Evolutionary conservation across 2,113 vertebrate species (phyloP).

Genomic region (Callionymus lyra): DNA sequence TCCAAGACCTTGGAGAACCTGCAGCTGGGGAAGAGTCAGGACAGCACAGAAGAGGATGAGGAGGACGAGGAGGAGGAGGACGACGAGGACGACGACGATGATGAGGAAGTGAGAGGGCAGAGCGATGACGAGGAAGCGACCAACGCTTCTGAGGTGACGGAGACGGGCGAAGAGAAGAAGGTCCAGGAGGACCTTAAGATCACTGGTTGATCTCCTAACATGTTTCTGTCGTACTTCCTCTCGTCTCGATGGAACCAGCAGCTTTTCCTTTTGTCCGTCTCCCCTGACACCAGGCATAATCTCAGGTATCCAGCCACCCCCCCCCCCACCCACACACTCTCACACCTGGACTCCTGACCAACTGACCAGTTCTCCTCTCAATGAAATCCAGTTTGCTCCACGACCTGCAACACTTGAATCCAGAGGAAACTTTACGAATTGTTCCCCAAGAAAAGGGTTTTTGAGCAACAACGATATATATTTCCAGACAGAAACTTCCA

Average conservation of each 20-base stretch:
- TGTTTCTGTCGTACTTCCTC: slow-evolving; percentile 17
- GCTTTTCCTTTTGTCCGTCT: slow-evolving; percentile 18
- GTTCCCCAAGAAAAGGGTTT: neutral
- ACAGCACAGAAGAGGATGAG: slow-evolving; percentile 80
- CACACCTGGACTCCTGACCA: slow-evolving; percentile 9
- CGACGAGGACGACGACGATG: slow-evolving; percentile 71
- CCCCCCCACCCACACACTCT: slow-evolving; percentile 12
- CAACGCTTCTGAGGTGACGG: slow-evolving; percentile 66
- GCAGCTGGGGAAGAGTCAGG: slow-evolving; percentile 84
- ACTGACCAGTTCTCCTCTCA: slow-evolving; percentile 14
- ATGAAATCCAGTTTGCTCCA: slow-evolving; percentile 11
- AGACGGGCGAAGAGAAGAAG: slow-evolving; percentile 37
- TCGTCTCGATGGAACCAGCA: slow-evolving; percentile 36
- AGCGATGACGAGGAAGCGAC: slow-evolving; percentile 83
- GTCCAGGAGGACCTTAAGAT: slow-evolving; percentile 38
- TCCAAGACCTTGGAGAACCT: slow-evolving; percentile 93
- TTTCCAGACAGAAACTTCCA: too few species aligned
- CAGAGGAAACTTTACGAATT: slow-evolving; percentile 14
- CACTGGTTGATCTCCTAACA: slow-evolving; percentile 31
- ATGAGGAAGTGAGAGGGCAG: slow-evolving; percentile 66
- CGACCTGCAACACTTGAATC: slow-evolving; percentile 61
- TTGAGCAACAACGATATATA: too few species aligned
- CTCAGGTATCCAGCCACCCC: slow-evolving; percentile 63
- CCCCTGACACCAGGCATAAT: slow-evolving; percentile 49
- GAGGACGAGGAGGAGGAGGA: slow-evolving; percentile 79